Base-by-base conservation (phyloP, 1,140 invertebrate species). In the Achatina immaculata region DNA sequence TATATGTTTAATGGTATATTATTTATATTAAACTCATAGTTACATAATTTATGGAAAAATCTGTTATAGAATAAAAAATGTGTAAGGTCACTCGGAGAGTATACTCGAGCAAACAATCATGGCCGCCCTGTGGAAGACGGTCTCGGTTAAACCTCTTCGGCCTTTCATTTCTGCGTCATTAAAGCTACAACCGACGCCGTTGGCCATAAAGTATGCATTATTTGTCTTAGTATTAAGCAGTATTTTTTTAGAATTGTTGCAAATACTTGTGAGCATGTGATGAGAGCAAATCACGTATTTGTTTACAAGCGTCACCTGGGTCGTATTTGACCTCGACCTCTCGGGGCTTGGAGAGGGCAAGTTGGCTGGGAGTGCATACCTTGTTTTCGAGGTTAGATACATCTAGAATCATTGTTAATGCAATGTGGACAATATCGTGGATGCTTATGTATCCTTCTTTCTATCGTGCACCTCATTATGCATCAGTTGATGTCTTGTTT, bases 131-230 rank as follows among this genome's bases (percentile, higher is more conserved):
- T 21, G 68, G 38, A 40, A 40, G 40, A 28, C 68, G 6, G 24
- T 71, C 19, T 71, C 36, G 68, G 7, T 6, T 9, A 71, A 31
- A 21, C 38, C 68, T 71, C 34, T 71, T 28, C 38, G 42, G 38
- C 42, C 68, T 3, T 42, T 28, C n/a, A 4, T 71, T 31, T 71
- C 68, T 71, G 38, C n/a, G 21, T 4, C 68, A 34, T 40, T 40
- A 9, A 71, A 71, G 68, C 34, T 31, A 3, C 38, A 40, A 6
- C 16, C 38, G 28, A 4, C 68, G 2, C 42, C 68, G 21, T 71
- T 71, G 24, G 24, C 68, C 6, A 3, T 71, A 42, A 71, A 38
- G 68, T 71, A 71, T 40, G 42, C 38, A 71, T 71, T 71, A 11
- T 21, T 4, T 71, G 68, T 11, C 9, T 19, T n/a, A 40, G 40